Base-by-base conservation (phyloP, 2,797 vertebrate genomes). In the Hemitrygon akajei region DNA sequence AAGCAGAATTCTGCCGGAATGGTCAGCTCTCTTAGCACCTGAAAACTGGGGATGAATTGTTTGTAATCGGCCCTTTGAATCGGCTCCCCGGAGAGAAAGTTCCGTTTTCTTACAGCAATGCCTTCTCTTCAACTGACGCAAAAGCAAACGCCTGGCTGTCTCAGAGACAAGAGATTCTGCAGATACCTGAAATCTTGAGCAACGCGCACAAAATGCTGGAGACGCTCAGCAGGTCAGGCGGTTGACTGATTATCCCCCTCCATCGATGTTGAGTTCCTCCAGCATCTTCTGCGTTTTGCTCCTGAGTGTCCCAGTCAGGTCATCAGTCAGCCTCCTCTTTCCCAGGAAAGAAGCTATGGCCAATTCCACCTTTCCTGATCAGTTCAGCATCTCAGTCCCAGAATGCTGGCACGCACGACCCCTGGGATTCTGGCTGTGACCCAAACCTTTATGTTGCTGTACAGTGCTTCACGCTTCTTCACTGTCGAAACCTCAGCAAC, bases 401-500 rank as follows among this genome's bases (percentile, higher is more conserved):
- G 56, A 82, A 60, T 30, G 0, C 58, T 86, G 0, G 47, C 47
- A 10, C 30, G 27, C 12, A 30, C 12, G 16, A 30, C 27, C 30
- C 25, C 84, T 3, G 30, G 56, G 11, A 56, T n/a, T 87, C 18
- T 66, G 16, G 9, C 14, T 89, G 16, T 34, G 66, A 10, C 16
- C 66, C 18, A 37, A 34, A 63, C n/a, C 63, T 89, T 69, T 37
- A 37, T 22, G 7, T 12, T 22, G 37, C 34, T 69, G 6, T 16
- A 5, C 47, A 47, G 47, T 47, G 47, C 22, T 66, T 89, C 34
- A 22, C 37, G n/a, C n/a, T 37, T 93, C 94, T 94, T 95, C 94
- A 93, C 94, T 66, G 93, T 69, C 94, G 22, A 0, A 94, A 91
- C 73, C 89, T 95, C 94, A 94, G 93, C 40, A 22, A 94, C 37